Conservation (phyloP, 2,888 invertebrate genomes). For the Amorpha juglandis region DNA sequence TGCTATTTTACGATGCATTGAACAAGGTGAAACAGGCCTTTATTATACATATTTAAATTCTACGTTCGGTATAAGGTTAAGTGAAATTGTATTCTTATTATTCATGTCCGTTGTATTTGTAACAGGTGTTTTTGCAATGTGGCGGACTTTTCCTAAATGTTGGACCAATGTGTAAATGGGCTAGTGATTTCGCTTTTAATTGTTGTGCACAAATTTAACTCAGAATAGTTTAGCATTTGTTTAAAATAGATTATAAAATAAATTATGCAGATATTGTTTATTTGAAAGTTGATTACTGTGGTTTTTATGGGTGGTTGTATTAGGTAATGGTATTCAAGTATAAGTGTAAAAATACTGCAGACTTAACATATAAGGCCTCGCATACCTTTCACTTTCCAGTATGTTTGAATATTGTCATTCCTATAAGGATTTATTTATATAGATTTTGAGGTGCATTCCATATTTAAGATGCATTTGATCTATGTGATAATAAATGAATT, state of each 20-base stretch:
- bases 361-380: neutral
- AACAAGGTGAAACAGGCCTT: neutral
- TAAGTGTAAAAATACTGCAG: neutral
- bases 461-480: neutral
- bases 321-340: neutral
- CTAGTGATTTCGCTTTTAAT: constrained; percentile 1
- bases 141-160: neutral
- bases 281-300: neutral
- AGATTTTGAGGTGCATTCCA: neutral
- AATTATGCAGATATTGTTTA: neutral
- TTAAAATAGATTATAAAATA: constrained; percentile 1
- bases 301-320: neutral
- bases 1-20: neutral
- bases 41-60: neutral
- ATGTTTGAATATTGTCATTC: neutral
- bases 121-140: neutral
- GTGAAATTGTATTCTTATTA: no score
- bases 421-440: neutral
- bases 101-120: no score
- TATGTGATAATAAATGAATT: constrained; percentile 5
- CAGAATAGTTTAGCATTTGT: neutral
- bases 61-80: neutral
- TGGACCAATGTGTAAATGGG: neutral
- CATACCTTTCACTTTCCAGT: neutral
- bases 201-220: neutral